Percentiles rank a stretch among this genome's conserved stretches.
Conservation (phyloP, 2,113 vertebrate genomes). For the Agelaius tricolor region DNA sequence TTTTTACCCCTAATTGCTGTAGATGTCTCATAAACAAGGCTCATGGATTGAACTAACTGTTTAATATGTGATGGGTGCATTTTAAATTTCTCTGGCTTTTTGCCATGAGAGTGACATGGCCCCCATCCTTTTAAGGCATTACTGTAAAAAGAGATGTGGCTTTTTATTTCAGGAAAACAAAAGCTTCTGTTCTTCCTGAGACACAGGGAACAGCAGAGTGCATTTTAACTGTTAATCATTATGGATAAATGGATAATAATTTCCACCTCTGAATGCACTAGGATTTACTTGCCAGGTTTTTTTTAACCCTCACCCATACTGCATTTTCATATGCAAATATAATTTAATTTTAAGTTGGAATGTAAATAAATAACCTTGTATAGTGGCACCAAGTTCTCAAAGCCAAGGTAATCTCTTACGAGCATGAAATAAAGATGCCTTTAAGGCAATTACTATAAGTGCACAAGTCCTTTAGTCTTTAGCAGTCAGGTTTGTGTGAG, state of each 20-base stretch:
- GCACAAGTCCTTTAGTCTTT: slow-evolving; percentile 3
- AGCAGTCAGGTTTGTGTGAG: background rate
- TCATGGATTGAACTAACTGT: background rate
- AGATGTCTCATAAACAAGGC: background rate
- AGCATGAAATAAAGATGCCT: slow-evolving; percentile 38
- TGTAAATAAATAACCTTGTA: slow-evolving; percentile 48
- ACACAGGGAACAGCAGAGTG: slow-evolving; percentile 17
- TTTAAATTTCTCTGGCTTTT: slow-evolving; percentile 52
- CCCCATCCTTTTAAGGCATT: slow-evolving; percentile 34
- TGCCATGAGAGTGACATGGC: background rate
- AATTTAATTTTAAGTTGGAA: slow-evolving; percentile 56
- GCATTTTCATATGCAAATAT: slow-evolving; percentile 39
- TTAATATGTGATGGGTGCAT: background rate
- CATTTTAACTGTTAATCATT: slow-evolving; percentile 68
- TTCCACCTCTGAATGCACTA: slow-evolving; percentile 43
- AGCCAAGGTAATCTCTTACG: slow-evolving; percentile 43
- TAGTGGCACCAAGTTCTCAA: slow-evolving; percentile 36
- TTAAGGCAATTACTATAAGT: slow-evolving; percentile 3
- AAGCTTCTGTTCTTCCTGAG: slow-evolving; percentile 66
- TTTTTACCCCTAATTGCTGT: background rate
- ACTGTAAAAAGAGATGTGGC: slow-evolving; percentile 61
- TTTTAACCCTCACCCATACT: slow-evolving; percentile 1
- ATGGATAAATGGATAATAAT: slow-evolving; percentile 60
- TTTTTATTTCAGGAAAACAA: slow-evolving; percentile 67
- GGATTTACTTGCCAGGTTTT: slow-evolving; percentile 17